Evolutionary conservation across 2,797 vertebrate species (phyloP), one percentile per base, ranked within the genome.

Genomic region (Sphaeramia orbicularis): DNA sequence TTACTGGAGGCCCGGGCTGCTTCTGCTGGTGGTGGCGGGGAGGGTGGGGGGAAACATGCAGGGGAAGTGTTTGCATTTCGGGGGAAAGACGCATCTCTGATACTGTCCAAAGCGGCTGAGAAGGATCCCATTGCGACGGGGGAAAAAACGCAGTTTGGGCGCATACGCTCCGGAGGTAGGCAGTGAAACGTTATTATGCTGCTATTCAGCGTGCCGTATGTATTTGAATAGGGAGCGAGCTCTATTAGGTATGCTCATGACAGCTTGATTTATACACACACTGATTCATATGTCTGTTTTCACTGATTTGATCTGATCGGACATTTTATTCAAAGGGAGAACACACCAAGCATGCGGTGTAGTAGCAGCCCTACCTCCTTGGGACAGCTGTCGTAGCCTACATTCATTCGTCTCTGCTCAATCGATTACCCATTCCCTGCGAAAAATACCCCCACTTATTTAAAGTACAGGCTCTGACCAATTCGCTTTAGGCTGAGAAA

Each of bases 51-150:
- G 76, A 55, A 90, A 91, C 93, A 94, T 94, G 95, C 85, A 85
- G 87, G 93, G 93, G 92, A 94, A 91, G 91, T 91, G 93, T 89
- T 90, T 92, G 86, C 88, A 81, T 90, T 92, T 91, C 85, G 73
- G 89, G 86, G 81, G 61, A 78, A 90, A 91, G 86, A 91, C 86
- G 86, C 86, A 88, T 91, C 88, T 91, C 81, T 86, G 85, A 90
- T 88, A 78, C 86, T 76, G 86, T 83, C 80, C 86, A 61, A 78
- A 74, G 84, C 85, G 56, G 74, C 84, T 58, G 90, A 84, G 81
- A 67, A 76, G 87, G 86, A 91, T 82, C 88, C 86, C 84, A 86
- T 86, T 87, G 89, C 89, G 88, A 81, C 86, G 81, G 73, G 67
- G 74, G 80, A 68, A 76, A 81, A 83, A 81, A 86, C 91, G 84